Base-by-base conservation (phyloP, 2,113 vertebrate species). In the Macrotis lagotis region DNA sequence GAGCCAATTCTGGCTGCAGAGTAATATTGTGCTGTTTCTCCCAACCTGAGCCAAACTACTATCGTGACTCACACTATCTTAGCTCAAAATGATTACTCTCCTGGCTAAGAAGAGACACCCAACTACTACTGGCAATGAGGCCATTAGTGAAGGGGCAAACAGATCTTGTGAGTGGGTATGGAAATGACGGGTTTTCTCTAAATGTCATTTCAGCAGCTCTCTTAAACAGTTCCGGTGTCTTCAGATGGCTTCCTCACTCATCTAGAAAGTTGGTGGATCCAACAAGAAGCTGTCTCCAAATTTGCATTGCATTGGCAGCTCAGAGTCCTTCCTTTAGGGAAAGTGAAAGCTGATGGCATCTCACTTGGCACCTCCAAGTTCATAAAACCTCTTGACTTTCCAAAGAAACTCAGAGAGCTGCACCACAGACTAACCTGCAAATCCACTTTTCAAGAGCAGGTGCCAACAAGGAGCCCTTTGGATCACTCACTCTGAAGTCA, bases 41-140 rank as follows among this genome's bases (percentile, higher is more conserved):
- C 93, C 98, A 96, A 97, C 96, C 96, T 97, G 98, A 98, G 98
- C 97, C 98, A 98, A 97, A 90, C 94, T 91, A 95, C 94, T 91
- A 95, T 31, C 91, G 1, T 98, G 98, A 98, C 97, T 98, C 98
- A 98, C 96, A 98, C 96, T 98, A 95, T 88, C 90, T 93, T 97
- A 98, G 97, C 96, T 97, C 97, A 96, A 97, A 97, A 97, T 97
- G 97, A 92, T 97, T 97, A 97, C 93, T 98, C 97, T 93, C 95
- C 98, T 88, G 94, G 94, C 97, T 97, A 97, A 97, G 51, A 97
- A 98, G 96, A 96, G 97, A 96, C 97, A 98, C 96, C 96, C 96
- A 98, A 95, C 93, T 96, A 95, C 92, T 93, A 92, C n/a, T 94
- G 96, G 96, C 97, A 98, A 97, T 93, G 96, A 97, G 94, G 92